A percentile compares a stretch with the other conserved stretches of the same genome.
These are phyloP conservation scores for Gephyroberyx darwinii DNA, from an alignment of 2,797 vertebrate species.

Conservation along the genomic window DNA sequence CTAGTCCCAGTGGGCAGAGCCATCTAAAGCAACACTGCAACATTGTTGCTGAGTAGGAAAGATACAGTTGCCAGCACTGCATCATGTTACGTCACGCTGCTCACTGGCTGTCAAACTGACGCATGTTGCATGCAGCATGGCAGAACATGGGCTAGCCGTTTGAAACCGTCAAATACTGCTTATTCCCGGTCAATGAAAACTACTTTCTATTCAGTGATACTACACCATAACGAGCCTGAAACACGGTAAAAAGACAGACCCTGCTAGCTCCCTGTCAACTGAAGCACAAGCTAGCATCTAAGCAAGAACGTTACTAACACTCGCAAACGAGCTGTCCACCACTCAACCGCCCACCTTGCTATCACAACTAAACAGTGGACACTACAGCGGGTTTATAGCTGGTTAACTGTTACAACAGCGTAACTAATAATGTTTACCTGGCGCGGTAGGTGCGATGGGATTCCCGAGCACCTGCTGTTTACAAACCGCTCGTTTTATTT, in stretches of 20 bases:
- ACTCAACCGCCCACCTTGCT: constrained; percentile 24
- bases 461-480: constrained; percentile 69
- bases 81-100: constrained; percentile 56
- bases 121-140: constrained; percentile 50
- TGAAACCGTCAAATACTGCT: not conserved
- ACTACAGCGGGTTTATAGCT: not conserved
- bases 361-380: constrained; percentile 15
- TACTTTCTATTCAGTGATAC: not conserved
- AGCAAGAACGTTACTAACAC: not conserved
- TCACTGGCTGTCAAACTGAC: constrained; percentile 42
- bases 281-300: not conserved
- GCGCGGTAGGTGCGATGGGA: constrained; percentile 70
- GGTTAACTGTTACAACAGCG: constrained; percentile 13
- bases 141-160: constrained; percentile 3
- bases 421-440: constrained; percentile 73
- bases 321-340: not conserved
- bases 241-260: too few species aligned
- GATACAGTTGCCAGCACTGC: constrained; percentile 38
- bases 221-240: too few species aligned
- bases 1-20: not conserved
- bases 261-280: not conserved
- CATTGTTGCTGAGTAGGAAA: constrained; percentile 3
- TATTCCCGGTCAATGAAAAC: not conserved
- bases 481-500: constrained; percentile 47
- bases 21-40: not conserved